A percentile compares a stretch with the other conserved stretches of the same genome.
phyloP scores from a whole-genome alignment of 2,797 vertebrate genomes.

The Myioborus miniatus region DNA sequence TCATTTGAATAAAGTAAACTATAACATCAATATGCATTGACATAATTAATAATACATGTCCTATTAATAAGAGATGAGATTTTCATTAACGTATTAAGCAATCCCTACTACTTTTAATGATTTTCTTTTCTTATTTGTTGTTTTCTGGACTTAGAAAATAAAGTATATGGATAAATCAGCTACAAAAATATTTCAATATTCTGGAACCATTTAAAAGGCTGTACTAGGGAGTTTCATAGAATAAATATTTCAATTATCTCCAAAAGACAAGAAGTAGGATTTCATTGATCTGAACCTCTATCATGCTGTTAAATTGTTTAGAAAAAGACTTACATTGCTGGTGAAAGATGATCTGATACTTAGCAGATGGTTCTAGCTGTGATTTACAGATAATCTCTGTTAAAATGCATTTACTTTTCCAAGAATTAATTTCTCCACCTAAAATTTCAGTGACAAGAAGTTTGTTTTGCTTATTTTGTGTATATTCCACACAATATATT shows the following conservation, averaged over 20 bases:
- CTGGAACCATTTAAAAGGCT: not conserved
- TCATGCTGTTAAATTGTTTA: not conserved
- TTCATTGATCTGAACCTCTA: not conserved
- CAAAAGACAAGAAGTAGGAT: not conserved
- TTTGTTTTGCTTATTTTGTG: not conserved
- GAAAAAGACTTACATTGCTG: not conserved
- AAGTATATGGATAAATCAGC: not conserved
- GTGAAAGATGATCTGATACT: not conserved
- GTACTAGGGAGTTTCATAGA: not conserved
- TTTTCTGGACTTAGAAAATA: not conserved
- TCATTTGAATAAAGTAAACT: not conserved
- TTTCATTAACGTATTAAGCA: not conserved
- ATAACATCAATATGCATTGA: accelerated
- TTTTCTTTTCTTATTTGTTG: not conserved
- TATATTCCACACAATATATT: not conserved
- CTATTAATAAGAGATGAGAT: not conserved
- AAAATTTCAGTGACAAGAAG: not conserved
- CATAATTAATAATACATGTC: not conserved
- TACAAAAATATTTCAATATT: not conserved
- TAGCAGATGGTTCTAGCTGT: not conserved
- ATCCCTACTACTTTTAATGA: not conserved
- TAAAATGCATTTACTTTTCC: not conserved
- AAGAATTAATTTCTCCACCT: not conserved
- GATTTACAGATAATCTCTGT: not conserved
- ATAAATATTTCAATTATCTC: not conserved